phyloP scores from a whole-genome alignment of 2,113 vertebrate species.

The Chaetodon auriga region DNA sequence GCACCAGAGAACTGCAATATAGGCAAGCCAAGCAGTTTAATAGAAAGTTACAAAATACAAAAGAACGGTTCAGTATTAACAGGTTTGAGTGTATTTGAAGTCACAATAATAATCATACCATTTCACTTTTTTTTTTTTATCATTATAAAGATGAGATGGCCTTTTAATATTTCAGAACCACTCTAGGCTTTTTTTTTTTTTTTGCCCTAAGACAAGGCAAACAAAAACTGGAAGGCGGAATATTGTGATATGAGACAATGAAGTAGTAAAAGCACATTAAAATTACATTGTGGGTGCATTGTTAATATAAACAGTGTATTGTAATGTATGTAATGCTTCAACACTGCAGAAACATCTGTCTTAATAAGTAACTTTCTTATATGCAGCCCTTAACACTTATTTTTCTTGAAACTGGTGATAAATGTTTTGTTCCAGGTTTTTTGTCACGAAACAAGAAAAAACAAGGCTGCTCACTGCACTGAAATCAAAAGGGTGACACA shows the following conservation, averaged over 20 bases:
- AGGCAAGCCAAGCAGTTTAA: neutral
- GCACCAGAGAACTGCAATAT: neutral
- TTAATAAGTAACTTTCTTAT: too few relatives aligned
- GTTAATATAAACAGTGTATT: neutral
- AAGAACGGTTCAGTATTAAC: neutral
- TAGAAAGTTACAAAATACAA: slow-evolving; percentile 32
- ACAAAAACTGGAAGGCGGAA: neutral
- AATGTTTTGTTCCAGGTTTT: too few relatives aligned
- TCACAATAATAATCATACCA: neutral
- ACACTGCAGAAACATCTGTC: neutral
- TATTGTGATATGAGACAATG: neutral
- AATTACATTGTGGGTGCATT: neutral
- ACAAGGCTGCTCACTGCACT: too few relatives aligned
- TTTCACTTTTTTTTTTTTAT: neutral
- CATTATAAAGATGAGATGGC: neutral
- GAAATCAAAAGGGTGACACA: neutral
- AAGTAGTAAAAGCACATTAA: neutral
- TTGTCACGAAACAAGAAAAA: neutral
- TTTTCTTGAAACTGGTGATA: too few relatives aligned
- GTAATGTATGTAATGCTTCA: neutral
- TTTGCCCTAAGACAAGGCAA: neutral
- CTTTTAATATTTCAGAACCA: neutral
- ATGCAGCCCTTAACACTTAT: too few relatives aligned
- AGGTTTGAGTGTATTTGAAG: neutral
- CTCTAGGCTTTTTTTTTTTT: neutral